phyloP scores from a whole-genome alignment of 2,888 invertebrate species.

The Leptura quadrifasciata region DNA sequence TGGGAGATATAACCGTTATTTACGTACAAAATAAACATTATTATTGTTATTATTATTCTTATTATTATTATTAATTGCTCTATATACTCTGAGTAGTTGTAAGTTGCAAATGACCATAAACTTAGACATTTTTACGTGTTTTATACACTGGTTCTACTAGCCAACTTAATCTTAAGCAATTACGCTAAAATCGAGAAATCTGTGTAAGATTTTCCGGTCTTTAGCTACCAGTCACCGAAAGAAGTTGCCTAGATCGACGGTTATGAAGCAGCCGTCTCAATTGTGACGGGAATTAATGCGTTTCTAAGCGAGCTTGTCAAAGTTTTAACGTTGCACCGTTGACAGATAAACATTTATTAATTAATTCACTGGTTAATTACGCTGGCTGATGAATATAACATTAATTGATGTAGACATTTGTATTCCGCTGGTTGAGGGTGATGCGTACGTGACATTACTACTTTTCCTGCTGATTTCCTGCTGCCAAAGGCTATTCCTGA shows the following conservation, averaged over 20 bases:
- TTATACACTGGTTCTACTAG: too few relatives aligned
- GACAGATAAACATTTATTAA: conserved; percentile 11
- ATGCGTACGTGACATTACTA: conserved; percentile 25
- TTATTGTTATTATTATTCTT: too few relatives aligned
- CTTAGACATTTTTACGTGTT: too few relatives aligned
- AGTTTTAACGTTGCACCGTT: conserved; percentile 4
- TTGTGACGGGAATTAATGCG: conserved; percentile 22
- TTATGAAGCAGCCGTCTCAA: conserved; percentile 9
- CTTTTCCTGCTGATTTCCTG: conserved; percentile 20
- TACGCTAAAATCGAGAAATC: not conserved
- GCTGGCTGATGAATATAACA: conserved; percentile 26
- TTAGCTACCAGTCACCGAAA: not conserved
- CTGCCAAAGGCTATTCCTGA: conserved; percentile 19
- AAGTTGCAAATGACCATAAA: too few relatives aligned
- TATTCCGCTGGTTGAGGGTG: conserved; percentile 24
- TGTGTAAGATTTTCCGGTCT: not conserved
- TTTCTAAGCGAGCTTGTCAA: conserved; percentile 15
- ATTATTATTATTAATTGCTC: too few relatives aligned
- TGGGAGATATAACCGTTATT: too few relatives aligned
- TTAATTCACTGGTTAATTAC: conserved; percentile 28
- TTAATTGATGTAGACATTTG: conserved; percentile 32
- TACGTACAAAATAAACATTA: too few relatives aligned
- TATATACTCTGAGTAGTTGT: too few relatives aligned
- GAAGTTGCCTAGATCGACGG: conserved; percentile 5
- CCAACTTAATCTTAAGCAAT: too few relatives aligned